Base-by-base conservation (phyloP, 2,797 vertebrate species). In the Sebastes reedi region DNA sequence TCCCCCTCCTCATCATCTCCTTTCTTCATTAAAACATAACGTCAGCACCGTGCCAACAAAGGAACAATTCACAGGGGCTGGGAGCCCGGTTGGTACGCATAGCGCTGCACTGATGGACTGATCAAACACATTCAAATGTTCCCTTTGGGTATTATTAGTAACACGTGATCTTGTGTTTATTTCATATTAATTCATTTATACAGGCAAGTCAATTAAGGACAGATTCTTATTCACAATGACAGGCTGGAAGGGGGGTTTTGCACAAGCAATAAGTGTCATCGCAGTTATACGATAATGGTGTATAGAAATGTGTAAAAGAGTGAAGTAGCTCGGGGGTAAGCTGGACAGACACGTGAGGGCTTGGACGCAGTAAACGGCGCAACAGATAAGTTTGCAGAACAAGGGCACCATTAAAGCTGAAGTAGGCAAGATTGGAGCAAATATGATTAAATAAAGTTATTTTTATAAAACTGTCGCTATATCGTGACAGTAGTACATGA, bases 1-100 rank as follows among this genome's bases (percentile, higher is more conserved):
- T 58, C 85, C 86, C 84, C 87, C 87, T 83, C 89, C 88, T 89
- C 93, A 79, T 94, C 91, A 85, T 92, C 91, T 94, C 91, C 79
- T 87, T 91, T 89, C 91, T 94, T 93, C 94, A 94, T 94, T 94
- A 93, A 91, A 94, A 85, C 88, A 91, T 88, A 90, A 92, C 85
- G 88, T 94, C 93, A 95, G 90, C 84, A 79, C 75, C 67, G 36
- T 72, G 80, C 80, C 88, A 94, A 94, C 94, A 95, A 95, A 92
- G 93, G 76, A 81, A 81, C 85, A 60, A 93, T 94, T 95, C 89
- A 95, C 71, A 22, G 87, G 34, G 85, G 79, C 82, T 70, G 82
- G 75, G 81, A 68, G 85, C 80, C 18, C 39, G 22, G 56, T 80
- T 42, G 72, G 80, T 79, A 75, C 75, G 13, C 79, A 58, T 25